Conservation (phyloP, 2,113 vertebrate species). For the Casuarius casuarius region DNA sequence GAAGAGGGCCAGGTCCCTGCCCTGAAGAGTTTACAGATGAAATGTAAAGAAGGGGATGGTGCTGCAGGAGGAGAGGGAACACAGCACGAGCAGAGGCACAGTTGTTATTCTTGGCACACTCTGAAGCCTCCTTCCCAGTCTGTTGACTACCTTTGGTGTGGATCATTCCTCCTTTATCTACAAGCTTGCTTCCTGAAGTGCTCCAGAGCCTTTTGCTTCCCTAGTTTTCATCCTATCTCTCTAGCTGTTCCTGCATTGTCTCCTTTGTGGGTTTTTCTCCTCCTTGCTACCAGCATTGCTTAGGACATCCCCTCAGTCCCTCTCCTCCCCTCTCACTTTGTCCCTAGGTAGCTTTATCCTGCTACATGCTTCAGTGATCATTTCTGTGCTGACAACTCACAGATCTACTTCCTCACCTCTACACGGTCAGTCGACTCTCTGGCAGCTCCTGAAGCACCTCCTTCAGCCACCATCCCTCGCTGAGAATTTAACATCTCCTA, state of each 20-base stretch:
- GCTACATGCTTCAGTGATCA: fast-evolving
- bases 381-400: not conserved
- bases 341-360: not conserved
- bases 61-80: not conserved
- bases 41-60: not conserved
- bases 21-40: slow-evolving; percentile 25
- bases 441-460: not conserved
- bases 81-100: not conserved
- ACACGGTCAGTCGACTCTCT: not conserved
- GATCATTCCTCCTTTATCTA: slow-evolving; percentile 19
- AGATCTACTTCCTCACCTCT: not conserved
- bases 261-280: not conserved
- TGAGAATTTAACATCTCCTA: not conserved
- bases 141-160: slow-evolving; percentile 49
- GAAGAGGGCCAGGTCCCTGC: not conserved
- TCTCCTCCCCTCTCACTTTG: not conserved
- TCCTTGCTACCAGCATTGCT: not conserved
- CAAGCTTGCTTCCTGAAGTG: slow-evolving; percentile 9
- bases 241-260: not conserved
- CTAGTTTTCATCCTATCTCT: slow-evolving; percentile 19
- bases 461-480: not conserved
- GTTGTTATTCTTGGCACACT: slow-evolving; percentile 56
- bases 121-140: slow-evolving; percentile 36
- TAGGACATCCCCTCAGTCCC: not conserved
- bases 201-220: not conserved